Conservation (phyloP, 2,888 invertebrate species). For the Phymatocera aterrima region DNA sequence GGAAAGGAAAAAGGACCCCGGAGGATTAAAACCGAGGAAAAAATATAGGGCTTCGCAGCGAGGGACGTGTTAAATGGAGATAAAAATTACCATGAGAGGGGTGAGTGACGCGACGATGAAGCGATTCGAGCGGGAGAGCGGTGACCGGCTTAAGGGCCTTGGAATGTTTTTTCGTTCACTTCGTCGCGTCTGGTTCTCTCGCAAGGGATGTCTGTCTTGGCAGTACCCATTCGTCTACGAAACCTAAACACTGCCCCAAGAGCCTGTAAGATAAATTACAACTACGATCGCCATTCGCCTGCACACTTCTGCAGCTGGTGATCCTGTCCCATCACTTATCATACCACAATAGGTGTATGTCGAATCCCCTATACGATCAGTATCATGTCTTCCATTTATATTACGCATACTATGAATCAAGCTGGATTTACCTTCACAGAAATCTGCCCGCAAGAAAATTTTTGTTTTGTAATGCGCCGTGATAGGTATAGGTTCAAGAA, state of each 20-base stretch:
- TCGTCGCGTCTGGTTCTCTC: not conserved
- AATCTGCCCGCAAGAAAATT: too few relatives aligned
- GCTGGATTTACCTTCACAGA: too few relatives aligned
- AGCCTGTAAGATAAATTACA: slow-evolving; percentile 22
- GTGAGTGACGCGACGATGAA: slow-evolving; percentile 25
- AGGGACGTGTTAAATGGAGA: slow-evolving; percentile 27
- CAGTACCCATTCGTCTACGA: slow-evolving; percentile 23
- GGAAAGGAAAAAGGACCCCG: not conserved
- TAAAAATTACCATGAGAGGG: not conserved
- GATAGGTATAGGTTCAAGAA: too few relatives aligned
- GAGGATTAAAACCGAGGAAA: slow-evolving; percentile 1
- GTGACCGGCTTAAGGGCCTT: slow-evolving; percentile 22
- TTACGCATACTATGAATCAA: too few relatives aligned
- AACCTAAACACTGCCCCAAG: slow-evolving; percentile 25
- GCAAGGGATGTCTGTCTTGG: not conserved
- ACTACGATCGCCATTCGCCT: not conserved
- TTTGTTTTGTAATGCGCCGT: too few relatives aligned
- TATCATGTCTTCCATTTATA: too few relatives aligned
- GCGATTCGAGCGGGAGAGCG: slow-evolving; percentile 4
- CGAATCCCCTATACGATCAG: not conserved
- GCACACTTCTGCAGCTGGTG: not conserved
- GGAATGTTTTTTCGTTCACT: slow-evolving; percentile 34
- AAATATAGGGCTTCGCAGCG: not conserved
- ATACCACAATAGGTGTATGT: not conserved
- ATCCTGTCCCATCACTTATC: not conserved